phyloP scores from a whole-genome alignment of 1,140 invertebrate species.

The Aricia agestis region DNA sequence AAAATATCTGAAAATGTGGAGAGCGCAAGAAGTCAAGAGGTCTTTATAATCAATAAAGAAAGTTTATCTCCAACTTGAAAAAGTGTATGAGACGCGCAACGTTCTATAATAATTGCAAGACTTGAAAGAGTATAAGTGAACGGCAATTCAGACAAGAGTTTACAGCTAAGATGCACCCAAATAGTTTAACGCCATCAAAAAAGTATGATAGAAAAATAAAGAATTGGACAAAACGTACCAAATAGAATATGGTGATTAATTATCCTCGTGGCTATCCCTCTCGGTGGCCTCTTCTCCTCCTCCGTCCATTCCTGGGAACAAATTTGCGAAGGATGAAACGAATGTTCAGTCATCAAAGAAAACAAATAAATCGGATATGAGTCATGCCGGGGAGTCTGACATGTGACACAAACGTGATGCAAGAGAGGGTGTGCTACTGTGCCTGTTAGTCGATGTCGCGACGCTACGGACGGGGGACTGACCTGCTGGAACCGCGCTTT shows the following conservation, averaged over 20 bases:
- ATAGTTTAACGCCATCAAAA: too few relatives aligned
- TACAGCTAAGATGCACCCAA: neutral
- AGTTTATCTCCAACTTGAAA: too few relatives aligned
- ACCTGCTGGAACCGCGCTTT: slow-evolving; percentile 92
- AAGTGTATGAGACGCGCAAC: too few relatives aligned
- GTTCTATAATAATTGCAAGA: too few relatives aligned
- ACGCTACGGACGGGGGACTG: slow-evolving; percentile 31
- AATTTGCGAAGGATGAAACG: slow-evolving; percentile 1
- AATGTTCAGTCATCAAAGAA: neutral
- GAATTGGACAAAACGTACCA: slow-evolving; percentile 41
- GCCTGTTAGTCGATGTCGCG: neutral
- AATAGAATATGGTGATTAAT: slow-evolving; percentile 76
- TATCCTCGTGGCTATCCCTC: slow-evolving; percentile 74
- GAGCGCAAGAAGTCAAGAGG: too few relatives aligned
- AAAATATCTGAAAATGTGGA: too few relatives aligned
- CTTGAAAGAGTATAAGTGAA: too few relatives aligned
- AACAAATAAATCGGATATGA: slow-evolving; percentile 15
- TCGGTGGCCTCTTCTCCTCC: slow-evolving; percentile 70
- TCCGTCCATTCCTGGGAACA: slow-evolving; percentile 67
- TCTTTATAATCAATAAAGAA: too few relatives aligned
- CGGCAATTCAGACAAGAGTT: too few relatives aligned
- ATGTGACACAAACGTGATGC: slow-evolving; percentile 15
- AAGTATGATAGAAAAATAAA: too few relatives aligned
- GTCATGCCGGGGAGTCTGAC: neutral
- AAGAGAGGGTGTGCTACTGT: neutral